Evolutionary conservation across 2,888 invertebrate genomes (phyloP), one percentile per base, ranked within the genome.

Genomic region (Aphidius colemani): DNA sequence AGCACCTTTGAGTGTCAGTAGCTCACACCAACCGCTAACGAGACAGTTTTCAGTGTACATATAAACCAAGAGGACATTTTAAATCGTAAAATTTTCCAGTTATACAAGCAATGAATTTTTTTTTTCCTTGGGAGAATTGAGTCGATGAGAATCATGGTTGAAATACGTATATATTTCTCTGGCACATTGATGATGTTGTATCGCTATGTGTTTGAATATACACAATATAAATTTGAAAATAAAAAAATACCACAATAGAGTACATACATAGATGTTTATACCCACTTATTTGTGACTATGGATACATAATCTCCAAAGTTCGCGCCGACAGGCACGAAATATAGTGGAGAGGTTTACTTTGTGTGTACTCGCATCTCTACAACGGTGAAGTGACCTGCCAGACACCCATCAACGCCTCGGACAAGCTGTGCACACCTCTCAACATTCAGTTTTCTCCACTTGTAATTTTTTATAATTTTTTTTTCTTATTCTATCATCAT

Each of bases 301-400:
- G n/a, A 8, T 10, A 7, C 39, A 30, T 30, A 30, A 30, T 30
- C 49, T 48, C 10, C 48, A 48, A 11, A 59, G 58, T 48, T 49
- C 7, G 30, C 8, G 40, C 58, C n/a, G 41, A 40, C 10, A 61
- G 55, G 7, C 13, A 18, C 30, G 30, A 30, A 30, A 30, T 30
- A 46, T 8, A 13, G 30, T 7, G 7, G 48, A 48, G 66, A 67
- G 70, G 72, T 74, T 74, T 71, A 74, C 73, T 76, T 74, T 67
- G 74, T 71, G 71, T 74, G 73, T 72, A 68, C 71, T 71, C 67
- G 72, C 69, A 30, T 73, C 71, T 30, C 46, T 72, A 71, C 75
- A 76, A 76, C 76, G 77, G 78, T 78, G 76, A 78, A 79, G 78
- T 78, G 78, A 79, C 77, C 77, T 73, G 74, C 71, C 73, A 77